phyloP scores from a whole-genome alignment of 2,888 invertebrate genomes.

The Phyllotreta striolata region DNA sequence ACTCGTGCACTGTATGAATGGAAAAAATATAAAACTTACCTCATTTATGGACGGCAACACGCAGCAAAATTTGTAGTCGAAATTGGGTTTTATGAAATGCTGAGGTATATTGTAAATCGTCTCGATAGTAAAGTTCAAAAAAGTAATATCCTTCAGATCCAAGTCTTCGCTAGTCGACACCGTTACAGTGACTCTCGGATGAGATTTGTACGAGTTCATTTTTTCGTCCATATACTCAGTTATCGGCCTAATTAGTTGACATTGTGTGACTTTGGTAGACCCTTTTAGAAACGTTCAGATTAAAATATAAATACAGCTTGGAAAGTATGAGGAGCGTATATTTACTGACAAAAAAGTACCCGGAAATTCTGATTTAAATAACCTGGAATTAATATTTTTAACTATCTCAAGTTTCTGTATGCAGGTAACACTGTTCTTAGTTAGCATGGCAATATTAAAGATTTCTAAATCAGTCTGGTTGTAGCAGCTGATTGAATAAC shows the following conservation, averaged over 20 bases:
- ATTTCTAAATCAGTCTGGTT: too few species aligned
- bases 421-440: too few species aligned
- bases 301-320: too few species aligned
- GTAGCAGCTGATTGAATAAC: too few species aligned
- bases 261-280: constrained; percentile 43
- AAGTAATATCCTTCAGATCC: constrained; percentile 43
- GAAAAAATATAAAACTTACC: constrained; percentile 22
- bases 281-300: constrained; percentile 35
- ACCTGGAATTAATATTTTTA: too few species aligned
- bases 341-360: too few species aligned
- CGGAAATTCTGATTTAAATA: too few species aligned
- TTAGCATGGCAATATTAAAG: too few species aligned
- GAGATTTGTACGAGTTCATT: constrained; percentile 49
- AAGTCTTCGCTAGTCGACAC: constrained; percentile 44
- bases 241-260: constrained; percentile 47
- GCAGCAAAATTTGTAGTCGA: constrained; percentile 52
- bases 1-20: not conserved
- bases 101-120: constrained; percentile 56
- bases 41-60: constrained; percentile 46
- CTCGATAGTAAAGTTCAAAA: constrained; percentile 55
- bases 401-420: too few species aligned
- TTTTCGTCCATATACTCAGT: constrained; percentile 46
- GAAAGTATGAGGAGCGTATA: not conserved
- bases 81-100: constrained; percentile 44
- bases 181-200: constrained; percentile 51